A percentile compares a stretch with the other conserved stretches of the same genome.
phyloP scores from a whole-genome alignment of 2,113 vertebrate species.

The Sceloporus tristichus region DNA sequence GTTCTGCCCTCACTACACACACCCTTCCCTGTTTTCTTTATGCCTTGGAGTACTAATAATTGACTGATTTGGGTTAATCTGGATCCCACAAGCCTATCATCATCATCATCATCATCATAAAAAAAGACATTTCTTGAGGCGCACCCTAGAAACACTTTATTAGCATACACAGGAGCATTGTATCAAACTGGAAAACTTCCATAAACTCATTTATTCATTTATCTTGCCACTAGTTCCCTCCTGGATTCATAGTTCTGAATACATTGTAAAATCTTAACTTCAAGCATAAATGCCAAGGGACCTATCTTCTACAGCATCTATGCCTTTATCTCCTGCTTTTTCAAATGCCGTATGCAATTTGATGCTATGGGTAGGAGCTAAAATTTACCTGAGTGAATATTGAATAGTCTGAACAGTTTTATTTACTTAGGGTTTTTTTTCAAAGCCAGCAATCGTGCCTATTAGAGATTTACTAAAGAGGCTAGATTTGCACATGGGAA shows the following conservation, averaged over 20 bases:
- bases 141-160: conserved; percentile 25
- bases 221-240: conserved; percentile 10
- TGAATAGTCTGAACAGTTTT: background rate
- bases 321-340: background rate
- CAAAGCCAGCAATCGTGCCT: background rate
- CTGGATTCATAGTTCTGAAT: conserved; percentile 30
- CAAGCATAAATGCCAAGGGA: conserved; percentile 10
- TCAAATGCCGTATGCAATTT: conserved; percentile 2
- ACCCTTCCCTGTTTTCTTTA: background rate
- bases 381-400: background rate
- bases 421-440: background rate
- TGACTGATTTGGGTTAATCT: conserved; percentile 34
- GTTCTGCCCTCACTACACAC: background rate
- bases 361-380: background rate
- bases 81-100: conserved; percentile 22
- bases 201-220: conserved; percentile 31
- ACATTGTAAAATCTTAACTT: conserved; percentile 12
- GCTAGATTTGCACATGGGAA: background rate
- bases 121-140: background rate
- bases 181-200: conserved; percentile 38
- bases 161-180: conserved; percentile 15
- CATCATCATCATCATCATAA: no score
- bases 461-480: background rate
- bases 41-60: conserved; percentile 2
- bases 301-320: conserved; percentile 3